phyloP scores from a whole-genome alignment of 2,888 invertebrate genomes.

The Capitulum mitella region DNA sequence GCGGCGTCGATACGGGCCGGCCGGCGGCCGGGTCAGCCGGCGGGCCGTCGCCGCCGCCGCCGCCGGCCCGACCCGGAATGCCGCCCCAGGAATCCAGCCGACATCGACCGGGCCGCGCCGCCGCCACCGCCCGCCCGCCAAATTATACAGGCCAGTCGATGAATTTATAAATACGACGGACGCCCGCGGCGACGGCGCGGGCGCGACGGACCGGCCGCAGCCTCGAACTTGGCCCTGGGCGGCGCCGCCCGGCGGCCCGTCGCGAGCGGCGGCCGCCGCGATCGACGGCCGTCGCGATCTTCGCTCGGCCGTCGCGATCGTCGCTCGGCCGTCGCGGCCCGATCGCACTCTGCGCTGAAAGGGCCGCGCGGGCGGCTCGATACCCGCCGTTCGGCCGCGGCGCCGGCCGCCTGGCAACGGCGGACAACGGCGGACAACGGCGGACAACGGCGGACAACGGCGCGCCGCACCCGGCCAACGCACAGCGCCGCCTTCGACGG shows the following conservation, averaged over 20 bases:
- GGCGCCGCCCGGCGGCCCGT: too few species aligned
- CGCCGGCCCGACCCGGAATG: background rate
- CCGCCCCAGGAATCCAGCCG: background rate
- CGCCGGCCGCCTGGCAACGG: too few species aligned
- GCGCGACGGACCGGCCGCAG: conserved; percentile 38
- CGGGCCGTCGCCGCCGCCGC: conserved; percentile 29
- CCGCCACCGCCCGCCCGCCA: conserved; percentile 30
- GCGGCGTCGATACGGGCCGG: background rate
- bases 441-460: background rate
- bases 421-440: background rate
- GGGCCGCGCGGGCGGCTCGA: conserved; percentile 4
- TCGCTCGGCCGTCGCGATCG: background rate
- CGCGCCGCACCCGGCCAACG: background rate
- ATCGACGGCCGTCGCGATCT: too few species aligned
- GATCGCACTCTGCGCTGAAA: too few species aligned
- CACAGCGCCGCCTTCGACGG: background rate
- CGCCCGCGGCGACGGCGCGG: conserved; percentile 52
- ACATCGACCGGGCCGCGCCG: conserved; percentile 29
- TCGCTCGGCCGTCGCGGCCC: background rate
- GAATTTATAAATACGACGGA: conserved; percentile 44
- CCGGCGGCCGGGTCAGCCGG: conserved; percentile 29
- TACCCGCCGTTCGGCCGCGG: background rate
- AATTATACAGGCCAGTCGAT: background rate
- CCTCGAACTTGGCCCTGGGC: too few species aligned
- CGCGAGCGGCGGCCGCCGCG: too few species aligned